Evolutionary conservation across 2,113 vertebrate genomes (phyloP), one percentile per base, ranked within the genome.

Genomic region (Pseudolaguvia tuberculata): DNA sequence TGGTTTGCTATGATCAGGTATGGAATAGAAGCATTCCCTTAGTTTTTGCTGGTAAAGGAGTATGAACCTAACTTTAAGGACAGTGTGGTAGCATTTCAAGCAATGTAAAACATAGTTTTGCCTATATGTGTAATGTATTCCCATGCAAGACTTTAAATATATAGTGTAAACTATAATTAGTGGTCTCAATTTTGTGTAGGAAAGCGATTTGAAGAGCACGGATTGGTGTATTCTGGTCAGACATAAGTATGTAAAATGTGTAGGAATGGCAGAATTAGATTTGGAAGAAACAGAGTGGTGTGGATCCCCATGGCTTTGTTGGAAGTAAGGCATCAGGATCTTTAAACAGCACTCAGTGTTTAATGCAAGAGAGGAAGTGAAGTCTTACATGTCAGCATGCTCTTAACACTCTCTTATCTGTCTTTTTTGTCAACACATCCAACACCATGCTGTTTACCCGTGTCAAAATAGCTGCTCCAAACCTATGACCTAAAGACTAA

Each of bases 401-500:
- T 73, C 70, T 65, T 45, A 18, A 8, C 55, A 53, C 80, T 72
- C 79, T 82, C 77, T 82, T n/a, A n/a, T n/a, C 75, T 65, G 27
- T 42, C 23, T 27, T 23, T 23, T 25, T 15, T 15, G 52, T 59
- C 35, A 18, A 8, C 21, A 50, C 45, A 29, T 57, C 63, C 57
- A 69, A 29, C 39, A 55, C 69, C 23, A 58, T 68, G 53, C 25
- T 56, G 67, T 56, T 66, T 47, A 79, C 78, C 65, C 55, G 56
- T 51, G 13, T 20, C 59, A 62, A 70, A 70, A 57, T 55, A 63
- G 35, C 73, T 76, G 58, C 48, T 23, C 50, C 66, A 52, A 78
- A 76, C 72, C 76, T 77, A 58, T 53, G 77, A 73, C 73, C 62
- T 61, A 52, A 75, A 69, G 51, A 68, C 69, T 79, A 74, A 78